Base-by-base conservation (phyloP, 1,140 invertebrate species). In the Helicoverpa armigera region DNA sequence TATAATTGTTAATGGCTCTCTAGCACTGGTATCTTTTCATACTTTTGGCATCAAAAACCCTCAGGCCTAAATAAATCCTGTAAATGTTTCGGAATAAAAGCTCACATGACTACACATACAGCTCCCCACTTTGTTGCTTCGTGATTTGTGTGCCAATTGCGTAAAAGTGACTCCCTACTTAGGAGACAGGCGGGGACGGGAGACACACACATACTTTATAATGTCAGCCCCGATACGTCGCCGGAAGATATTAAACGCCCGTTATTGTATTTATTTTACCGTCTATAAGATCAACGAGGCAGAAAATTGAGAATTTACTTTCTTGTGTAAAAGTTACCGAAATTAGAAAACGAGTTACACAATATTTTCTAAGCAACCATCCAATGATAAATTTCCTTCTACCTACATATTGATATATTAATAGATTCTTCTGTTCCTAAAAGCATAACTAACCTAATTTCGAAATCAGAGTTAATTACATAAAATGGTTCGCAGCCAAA, bases 61-160 rank as follows among this genome's bases (percentile, higher is more conserved):
- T 31, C 2, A 31, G 31, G 31, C 31, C 2, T 4, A 31, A 31
- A 35, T 35, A 43, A 43, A 9, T 43, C 35, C 35, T 43, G 35
- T 43, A 43, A 43, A 43, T 9, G 35, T 43, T 43, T 43, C 35
- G 35, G 5, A 43, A 43, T 43, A 43, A 43, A 43, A 43, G 5
- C 35, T 43, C 1, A 43, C 35, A 43, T 9, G 76, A 81, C 81
- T 85, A 85, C 75, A 35, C 48, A 82, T 85, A 79, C 12, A 31
- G 14, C 29, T 12, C 51, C 67, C 48, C 69, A 67, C 72, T 80
- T 80, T 51, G 81, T 73, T 74, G 63, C 76, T 82, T 61, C 81
- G 82, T 85, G 84, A 85, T 85, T 85, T 83, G 84, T 85, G 82
- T 82, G 79, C 81, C 79, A 80, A 85, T 85, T 85, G 82, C 84